Evolutionary conservation across 2,797 vertebrate genomes (phyloP), one percentile per base, ranked within the genome.

Genomic region (Florisuga fusca): DNA sequence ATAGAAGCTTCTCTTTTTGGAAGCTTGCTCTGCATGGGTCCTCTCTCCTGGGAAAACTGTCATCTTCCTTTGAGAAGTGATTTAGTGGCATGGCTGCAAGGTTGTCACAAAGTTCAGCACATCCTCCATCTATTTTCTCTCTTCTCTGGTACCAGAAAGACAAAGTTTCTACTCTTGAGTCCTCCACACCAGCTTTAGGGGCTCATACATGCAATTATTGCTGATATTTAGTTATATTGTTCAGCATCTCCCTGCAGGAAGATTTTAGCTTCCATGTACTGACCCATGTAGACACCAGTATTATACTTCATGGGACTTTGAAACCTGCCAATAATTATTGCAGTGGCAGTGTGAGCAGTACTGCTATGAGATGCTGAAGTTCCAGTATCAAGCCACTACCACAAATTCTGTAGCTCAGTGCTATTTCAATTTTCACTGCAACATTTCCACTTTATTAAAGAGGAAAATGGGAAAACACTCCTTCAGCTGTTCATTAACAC

Each of bases 271-370:
- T 19, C 14, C 21, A 45, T 11, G 26, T 57, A 51, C 43, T 59
- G 55, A 36, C 16, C 71, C 22, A 27, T 2, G 2, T 10, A 53
- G 67, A 29, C 46, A n/a, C 18, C 17, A 75, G 51, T 10, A 33
- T n/a, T 58, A 2, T 10, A 55, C 22, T 36, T 34, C 36, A 36
- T n/a, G 66, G n/a, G 0, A 1, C 11, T 38, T 45, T 8, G 9
- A 87, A 79, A 46, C 26, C 6, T 62, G 61, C 23, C 48, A 33
- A 6, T 89, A 62, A 62, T 87, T 85, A 69, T 27, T 89, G 33
- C 26, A 68, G 38, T 12, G 29, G 22, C 23, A 73, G 20, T 0
- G 3, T 29, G 19, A 78, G 54, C 14, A 78, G 58, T 55, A 68
- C 22, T 31, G 43, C 33, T 62, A 15, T 18, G 61, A 69, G 85